Conservation (phyloP, 2,797 vertebrate genomes). For the Sebastes aleutianus region DNA sequence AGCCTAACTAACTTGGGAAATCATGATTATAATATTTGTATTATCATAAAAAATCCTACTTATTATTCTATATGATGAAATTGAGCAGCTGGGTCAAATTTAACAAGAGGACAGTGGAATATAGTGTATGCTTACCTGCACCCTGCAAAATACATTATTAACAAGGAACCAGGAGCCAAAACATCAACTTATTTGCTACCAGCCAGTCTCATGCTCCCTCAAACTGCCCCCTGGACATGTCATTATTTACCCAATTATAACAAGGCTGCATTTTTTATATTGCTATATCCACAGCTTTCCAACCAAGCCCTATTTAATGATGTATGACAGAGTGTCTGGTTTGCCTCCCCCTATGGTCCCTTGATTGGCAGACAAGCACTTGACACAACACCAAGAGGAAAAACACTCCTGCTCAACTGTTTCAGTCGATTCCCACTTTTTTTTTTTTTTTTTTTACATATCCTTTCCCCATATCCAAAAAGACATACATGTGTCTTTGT, state of each 20-base stretch:
- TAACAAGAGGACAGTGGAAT: slow-evolving; percentile 42
- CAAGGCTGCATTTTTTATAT: slow-evolving; percentile 55
- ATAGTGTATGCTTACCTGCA: slow-evolving; percentile 43
- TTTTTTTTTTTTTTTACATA: neutral
- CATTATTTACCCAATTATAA: slow-evolving; percentile 77
- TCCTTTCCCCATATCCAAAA: neutral
- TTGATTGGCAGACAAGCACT: slow-evolving; percentile 57
- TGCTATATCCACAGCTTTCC: slow-evolving; percentile 52
- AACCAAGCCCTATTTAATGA: slow-evolving; percentile 61
- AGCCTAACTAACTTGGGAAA: neutral
- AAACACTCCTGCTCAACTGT: neutral
- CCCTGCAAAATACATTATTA: slow-evolving; percentile 63
- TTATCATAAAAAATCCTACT: neutral
- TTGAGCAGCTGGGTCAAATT: slow-evolving; percentile 28
- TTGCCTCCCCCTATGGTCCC: slow-evolving; percentile 11
- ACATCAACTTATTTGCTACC: slow-evolving; percentile 66
- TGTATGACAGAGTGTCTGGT: slow-evolving; percentile 54
- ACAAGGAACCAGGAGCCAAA: slow-evolving; percentile 63
- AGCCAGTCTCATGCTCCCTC: slow-evolving; percentile 59
- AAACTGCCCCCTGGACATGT: slow-evolving; percentile 69
- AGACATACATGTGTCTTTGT: neutral
- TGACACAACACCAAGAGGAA: slow-evolving; percentile 33
- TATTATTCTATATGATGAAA: slow-evolving; percentile 19
- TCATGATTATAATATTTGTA: neutral
- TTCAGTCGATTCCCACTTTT: neutral